Evolutionary conservation across 2,888 invertebrate genomes (phyloP).

Genomic region (Bimastos eiseni): DNA sequence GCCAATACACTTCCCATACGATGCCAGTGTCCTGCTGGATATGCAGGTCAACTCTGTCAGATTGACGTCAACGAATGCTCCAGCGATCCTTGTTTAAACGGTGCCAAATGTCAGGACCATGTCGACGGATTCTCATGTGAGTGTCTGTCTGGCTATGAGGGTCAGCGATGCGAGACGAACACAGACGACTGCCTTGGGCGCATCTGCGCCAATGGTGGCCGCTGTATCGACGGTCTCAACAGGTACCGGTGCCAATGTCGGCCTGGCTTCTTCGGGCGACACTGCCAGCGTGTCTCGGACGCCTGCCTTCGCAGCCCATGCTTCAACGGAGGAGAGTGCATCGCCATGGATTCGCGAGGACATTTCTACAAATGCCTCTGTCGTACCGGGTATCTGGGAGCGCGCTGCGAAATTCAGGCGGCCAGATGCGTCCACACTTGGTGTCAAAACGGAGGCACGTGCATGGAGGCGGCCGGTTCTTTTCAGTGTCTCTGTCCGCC

Average conservation of each 20-base stretch:
- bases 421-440: neutral
- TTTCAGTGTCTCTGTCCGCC: constrained; percentile 7
- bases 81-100: neutral
- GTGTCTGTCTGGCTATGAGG: neutral
- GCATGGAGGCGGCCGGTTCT: neutral
- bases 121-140: neutral
- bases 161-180: constrained; percentile 7
- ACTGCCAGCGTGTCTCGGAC: neutral
- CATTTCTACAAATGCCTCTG: neutral
- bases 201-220: constrained; percentile 17
- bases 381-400: neutral
- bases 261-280: constrained; percentile 18
- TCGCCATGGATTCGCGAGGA: neutral
- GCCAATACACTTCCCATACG: neutral
- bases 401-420: constrained; percentile 16
- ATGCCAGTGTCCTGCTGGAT: neutral
- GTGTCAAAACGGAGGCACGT: neutral
- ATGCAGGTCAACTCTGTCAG: neutral
- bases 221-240: constrained; percentile 10
- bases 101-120: neutral
- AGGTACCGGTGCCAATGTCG: constrained; percentile 14
- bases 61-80: neutral
- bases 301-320: constrained; percentile 15
- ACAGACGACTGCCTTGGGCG: constrained; percentile 10
- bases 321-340: constrained; percentile 14